phyloP scores from a whole-genome alignment of 2,113 vertebrate species.

The Myiagra hebetior region DNA sequence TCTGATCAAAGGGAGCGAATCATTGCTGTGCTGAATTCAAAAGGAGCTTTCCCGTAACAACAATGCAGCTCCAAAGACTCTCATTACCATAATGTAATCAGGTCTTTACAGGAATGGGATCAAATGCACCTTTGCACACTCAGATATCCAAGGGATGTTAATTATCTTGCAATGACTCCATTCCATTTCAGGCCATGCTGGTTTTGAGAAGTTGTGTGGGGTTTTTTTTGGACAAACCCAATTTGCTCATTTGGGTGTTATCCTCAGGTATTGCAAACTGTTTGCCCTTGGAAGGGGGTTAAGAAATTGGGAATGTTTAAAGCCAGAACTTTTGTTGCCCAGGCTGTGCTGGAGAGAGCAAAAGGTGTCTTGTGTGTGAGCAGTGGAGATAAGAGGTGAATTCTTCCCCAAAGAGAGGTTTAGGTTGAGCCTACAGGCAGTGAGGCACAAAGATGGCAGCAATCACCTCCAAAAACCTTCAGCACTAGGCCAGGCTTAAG shows the following conservation, averaged over 20 bases:
- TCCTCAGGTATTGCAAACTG: neutral
- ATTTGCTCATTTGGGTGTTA: neutral
- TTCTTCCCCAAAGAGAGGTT: neutral
- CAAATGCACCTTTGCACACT: slow-evolving; percentile 28
- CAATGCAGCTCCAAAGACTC: neutral
- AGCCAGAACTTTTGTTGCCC: neutral
- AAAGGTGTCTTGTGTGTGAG: neutral
- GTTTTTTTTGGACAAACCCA: neutral
- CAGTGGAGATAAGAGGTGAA: neutral
- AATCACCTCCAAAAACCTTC: neutral
- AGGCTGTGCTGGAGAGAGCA: neutral
- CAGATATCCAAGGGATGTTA: neutral
- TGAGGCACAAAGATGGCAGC: neutral
- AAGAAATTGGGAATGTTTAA: neutral
- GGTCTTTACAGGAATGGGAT: neutral
- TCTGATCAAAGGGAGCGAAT: slow-evolving; percentile 27
- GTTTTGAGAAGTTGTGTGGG: neutral
- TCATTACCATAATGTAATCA: slow-evolving; percentile 39
- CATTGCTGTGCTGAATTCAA: slow-evolving; percentile 1
- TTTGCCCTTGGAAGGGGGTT: neutral
- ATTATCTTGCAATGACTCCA: neutral
- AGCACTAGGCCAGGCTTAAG: neutral
- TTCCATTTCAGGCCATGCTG: neutral
- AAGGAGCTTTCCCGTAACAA: neutral
- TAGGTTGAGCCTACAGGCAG: neutral